Percentiles rank a stretch among this genome's conserved stretches.
Evolutionary conservation across 1,140 invertebrate species (phyloP).

Genomic region (Drosophila busckii): DNA sequence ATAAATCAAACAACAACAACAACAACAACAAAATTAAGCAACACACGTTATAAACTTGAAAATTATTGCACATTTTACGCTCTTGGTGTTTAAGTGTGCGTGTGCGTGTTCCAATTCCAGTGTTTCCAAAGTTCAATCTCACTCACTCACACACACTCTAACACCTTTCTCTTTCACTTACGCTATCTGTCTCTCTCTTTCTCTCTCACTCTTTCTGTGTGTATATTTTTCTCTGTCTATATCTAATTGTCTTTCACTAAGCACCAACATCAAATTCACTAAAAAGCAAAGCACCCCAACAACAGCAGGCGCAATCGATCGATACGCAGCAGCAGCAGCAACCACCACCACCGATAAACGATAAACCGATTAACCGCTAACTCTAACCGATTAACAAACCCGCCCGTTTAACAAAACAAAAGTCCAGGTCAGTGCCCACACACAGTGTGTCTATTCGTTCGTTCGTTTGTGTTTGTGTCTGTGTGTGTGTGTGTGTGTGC

Average conservation of each 20-base stretch:
- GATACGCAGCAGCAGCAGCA: not conserved
- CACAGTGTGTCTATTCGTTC: too few species aligned
- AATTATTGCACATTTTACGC: constrained; percentile 7
- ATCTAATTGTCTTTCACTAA: constrained; percentile 10
- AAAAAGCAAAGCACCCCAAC: constrained; percentile 14
- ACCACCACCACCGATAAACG: not conserved
- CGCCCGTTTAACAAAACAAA: too few species aligned
- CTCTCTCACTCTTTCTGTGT: constrained; percentile 5
- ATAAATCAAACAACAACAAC: constrained; percentile 12
- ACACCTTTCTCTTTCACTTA: constrained; percentile 1
- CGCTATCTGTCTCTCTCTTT: constrained; percentile 1
- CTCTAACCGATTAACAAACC: not conserved
- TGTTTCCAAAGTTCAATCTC: constrained; percentile 1
- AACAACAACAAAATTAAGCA: constrained; percentile 28
- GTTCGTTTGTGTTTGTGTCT: constrained; percentile 12
- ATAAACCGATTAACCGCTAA: constrained; percentile 9
- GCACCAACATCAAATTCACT: too few species aligned
- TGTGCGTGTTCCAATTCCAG: constrained; percentile 5
- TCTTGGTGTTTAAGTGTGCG: constrained; percentile 12
- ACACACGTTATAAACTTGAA: constrained; percentile 3
- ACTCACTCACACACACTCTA: not conserved
- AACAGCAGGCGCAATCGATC: not conserved
- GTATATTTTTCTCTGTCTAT: constrained; percentile 14
- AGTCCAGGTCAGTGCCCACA: constrained; percentile 49
- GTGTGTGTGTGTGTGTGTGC: constrained; percentile 17